These are phyloP conservation scores for Indicator maculatus DNA, from an alignment of 2,113 vertebrate species.

Conservation along the genomic window DNA sequence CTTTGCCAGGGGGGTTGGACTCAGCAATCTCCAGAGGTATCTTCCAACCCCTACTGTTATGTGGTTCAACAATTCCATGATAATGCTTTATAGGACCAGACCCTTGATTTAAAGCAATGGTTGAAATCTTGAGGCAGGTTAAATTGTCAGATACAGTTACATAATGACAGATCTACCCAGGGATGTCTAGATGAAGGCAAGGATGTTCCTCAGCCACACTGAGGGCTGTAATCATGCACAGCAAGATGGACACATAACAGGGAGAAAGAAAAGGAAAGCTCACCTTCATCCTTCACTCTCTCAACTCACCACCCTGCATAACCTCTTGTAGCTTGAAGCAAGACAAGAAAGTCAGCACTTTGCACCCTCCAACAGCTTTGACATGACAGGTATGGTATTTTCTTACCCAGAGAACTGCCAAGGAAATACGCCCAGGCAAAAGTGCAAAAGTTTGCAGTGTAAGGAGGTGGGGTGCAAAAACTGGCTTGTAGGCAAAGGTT, in stretches of 20 bases:
- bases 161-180: neutral
- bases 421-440: constrained; percentile 63
- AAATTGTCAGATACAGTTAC: neutral
- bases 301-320: neutral
- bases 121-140: neutral
- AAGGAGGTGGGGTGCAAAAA: constrained; percentile 61
- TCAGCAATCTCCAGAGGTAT: no score
- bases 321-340: constrained; percentile 28
- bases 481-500: constrained; percentile 66
- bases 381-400: constrained; percentile 72
- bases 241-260: neutral
- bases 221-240: neutral
- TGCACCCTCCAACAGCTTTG: constrained; percentile 35
- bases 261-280: neutral
- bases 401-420: constrained; percentile 58
- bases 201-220: neutral
- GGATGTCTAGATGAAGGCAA: neutral
- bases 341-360: constrained; percentile 55
- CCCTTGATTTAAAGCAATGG: neutral
- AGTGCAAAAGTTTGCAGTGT: constrained; percentile 62
- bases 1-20: no score
- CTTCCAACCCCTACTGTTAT: no score
- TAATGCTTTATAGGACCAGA: neutral
- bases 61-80: no score
- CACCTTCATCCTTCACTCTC: neutral